phyloP scores from a whole-genome alignment of 2,797 vertebrate genomes.

The Chromobotia macracanthus region DNA sequence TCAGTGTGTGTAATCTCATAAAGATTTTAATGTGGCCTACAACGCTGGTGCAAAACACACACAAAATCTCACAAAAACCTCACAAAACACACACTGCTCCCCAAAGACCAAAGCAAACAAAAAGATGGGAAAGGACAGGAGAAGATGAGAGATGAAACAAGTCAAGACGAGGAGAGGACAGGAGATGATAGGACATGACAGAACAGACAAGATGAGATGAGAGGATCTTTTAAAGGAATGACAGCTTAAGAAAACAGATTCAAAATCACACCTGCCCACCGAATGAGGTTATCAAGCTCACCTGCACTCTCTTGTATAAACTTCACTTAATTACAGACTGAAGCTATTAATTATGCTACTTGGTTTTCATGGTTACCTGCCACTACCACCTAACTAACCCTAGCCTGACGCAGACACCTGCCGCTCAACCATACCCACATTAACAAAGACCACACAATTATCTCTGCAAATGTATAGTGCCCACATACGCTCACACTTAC shows the following conservation, averaged over 20 bases:
- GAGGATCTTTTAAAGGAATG: neutral
- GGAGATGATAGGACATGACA: neutral
- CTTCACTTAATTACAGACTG: slow-evolving; percentile 11
- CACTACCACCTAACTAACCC: neutral
- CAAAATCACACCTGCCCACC: neutral
- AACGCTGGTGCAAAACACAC: slow-evolving; percentile 14
- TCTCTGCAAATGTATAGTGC: neutral
- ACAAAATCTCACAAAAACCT: neutral
- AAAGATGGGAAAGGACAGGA: neutral
- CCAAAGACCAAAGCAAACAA: neutral
- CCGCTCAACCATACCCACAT: neutral
- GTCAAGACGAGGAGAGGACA: neutral
- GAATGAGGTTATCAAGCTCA: neutral
- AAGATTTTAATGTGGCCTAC: neutral
- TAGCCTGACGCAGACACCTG: neutral
- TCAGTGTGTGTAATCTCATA: slow-evolving; percentile 37
- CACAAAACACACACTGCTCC: slow-evolving; percentile 12
- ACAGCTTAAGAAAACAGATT: neutral
- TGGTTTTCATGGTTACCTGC: neutral
- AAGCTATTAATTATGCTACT: slow-evolving; percentile 2
- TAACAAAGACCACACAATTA: neutral
- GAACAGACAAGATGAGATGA: neutral
- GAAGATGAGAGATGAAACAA: neutral
- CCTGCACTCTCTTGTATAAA: neutral
- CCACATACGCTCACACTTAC: slow-evolving; percentile 2